Evolutionary conservation across 2,888 invertebrate species (phyloP), one percentile per base, ranked within the genome.

Genomic region (Mythimna ferrago): DNA sequence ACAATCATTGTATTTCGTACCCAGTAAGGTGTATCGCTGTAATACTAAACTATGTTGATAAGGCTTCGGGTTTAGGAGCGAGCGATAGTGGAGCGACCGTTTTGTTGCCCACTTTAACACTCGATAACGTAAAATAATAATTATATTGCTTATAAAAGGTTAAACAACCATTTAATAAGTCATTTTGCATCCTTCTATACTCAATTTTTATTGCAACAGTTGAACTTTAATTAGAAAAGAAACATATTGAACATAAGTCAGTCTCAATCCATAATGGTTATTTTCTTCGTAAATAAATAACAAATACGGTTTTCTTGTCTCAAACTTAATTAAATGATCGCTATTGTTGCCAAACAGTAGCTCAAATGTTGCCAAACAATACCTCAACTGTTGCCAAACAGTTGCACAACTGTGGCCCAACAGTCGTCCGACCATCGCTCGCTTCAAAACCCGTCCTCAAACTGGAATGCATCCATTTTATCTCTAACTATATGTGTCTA

Each of bases 401-500:
- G 73, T 78, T 5, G 66, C 54, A 19, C 51, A 51, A 69, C 32
- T 35, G 48, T 67, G 19, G 19, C 58, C 51, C 54, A 19, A 75
- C 65, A 51, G 73, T 77, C 9, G 67, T 51, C 38, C 74, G 64
- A 76, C 72, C 48, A 70, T 82, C 84, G 75, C 67, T 85, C 82
- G 72, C 68, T 76, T 76, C 65, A 67, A 76, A 66, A 71, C 78
- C 80, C 66, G 71, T 73, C 78, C 80, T 82, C 57, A 66, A 86
- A 78, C 76, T 80, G 89, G 90, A 92, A 92, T 97, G 97, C 96
- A 97, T 97, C 96, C 92, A 86, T 94, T 93, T 92, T 92, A 91
- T 93, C 96, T 97, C 97, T 97, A 97, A 97, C 96, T 97, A 96
- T 96, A 89, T 90, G 96, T 96, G 96, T 97, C 95, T 97, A 96